Evolutionary conservation across 1,140 invertebrate genomes (phyloP).

Genomic region (Lordiphosa collinella): DNA sequence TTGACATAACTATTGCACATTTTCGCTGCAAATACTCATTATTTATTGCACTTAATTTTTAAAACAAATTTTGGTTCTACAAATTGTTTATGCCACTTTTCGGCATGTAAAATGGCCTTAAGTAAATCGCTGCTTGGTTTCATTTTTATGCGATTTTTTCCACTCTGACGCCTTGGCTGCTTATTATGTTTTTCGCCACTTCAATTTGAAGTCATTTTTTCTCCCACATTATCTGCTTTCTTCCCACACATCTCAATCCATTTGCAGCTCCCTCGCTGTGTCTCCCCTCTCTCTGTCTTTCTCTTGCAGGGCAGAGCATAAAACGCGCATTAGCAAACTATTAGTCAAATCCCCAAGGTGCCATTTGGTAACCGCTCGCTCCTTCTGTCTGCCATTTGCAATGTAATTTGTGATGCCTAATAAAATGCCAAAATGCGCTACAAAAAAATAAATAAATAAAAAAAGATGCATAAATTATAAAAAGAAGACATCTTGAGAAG

Average conservation of each 20-base stretch:
- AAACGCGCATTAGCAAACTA: slow-evolving; percentile 59
- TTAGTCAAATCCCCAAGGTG: slow-evolving; percentile 48
- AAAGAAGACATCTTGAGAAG: slow-evolving; percentile 20
- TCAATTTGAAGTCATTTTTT: slow-evolving; percentile 15
- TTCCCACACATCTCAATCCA: not conserved
- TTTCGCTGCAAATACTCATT: too few species aligned
- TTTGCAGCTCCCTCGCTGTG: not conserved
- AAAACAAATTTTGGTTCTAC: too few species aligned
- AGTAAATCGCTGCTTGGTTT: too few species aligned
- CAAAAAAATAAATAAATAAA: slow-evolving; percentile 49
- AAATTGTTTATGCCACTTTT: too few species aligned
- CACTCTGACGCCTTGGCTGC: slow-evolving; percentile 1
- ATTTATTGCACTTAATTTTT: too few species aligned
- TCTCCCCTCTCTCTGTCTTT: not conserved
- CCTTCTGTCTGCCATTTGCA: slow-evolving; percentile 39
- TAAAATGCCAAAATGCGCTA: slow-evolving; percentile 44
- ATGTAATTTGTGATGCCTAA: slow-evolving; percentile 53
- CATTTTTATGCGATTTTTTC: slow-evolving; percentile 2
- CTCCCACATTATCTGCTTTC: slow-evolving; percentile 8
- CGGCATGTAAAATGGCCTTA: too few species aligned
- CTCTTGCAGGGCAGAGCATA: slow-evolving; percentile 25
- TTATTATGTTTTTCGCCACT: slow-evolving; percentile 5
- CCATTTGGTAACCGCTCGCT: slow-evolving; percentile 22
- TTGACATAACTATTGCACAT: too few species aligned
- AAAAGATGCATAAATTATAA: slow-evolving; percentile 52